Evolutionary conservation across 1,140 invertebrate genomes (phyloP), one percentile per base, ranked within the genome.

Genomic region (Drosophila aff.): DNA sequence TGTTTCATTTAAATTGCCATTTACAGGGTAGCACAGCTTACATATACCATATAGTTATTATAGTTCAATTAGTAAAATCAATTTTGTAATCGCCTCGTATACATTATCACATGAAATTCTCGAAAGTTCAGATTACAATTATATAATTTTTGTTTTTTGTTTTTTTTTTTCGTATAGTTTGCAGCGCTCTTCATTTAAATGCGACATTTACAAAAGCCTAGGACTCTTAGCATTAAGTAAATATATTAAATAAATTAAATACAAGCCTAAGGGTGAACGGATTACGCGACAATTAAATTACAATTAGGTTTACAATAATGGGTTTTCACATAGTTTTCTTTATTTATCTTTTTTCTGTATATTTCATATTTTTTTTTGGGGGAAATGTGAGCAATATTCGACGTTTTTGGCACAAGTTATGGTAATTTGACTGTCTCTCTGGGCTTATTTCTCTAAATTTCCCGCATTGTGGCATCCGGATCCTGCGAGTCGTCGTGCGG

Each of bases 91-190:
- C 69, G 58, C 69, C 58, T 90, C 85, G 85, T 90, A 90, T 90
- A 90, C 85, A 63, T 92, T 92, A 92, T 92, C 91, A 92, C 91
- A 92, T 87, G 85, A 92, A 86, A 92, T 90, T 87, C 67, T 81
- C 64, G 52, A 84, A 89, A 91, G 76, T 83, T 87, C 52, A 86
- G 79, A 91, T 76, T 86, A 76, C 69, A 77, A 59, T 74, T 73
- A 64, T 64, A 59, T 31, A 49, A 28, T 49, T 49, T 28, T 10
- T 28, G 4, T n/a, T 23, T 23, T 23, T 23, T 23, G 23, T 23
- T 23, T 23, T 23, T 23, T 26, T 47, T 77, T 40, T 61, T 79
- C 67, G 61, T 71, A 80, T 55, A 69, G 75, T 79, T 82, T 61
- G 40, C 49, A 61, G 81, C 81, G 76, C 79, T 71, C 72, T 71